phyloP scores from a whole-genome alignment of 2,113 vertebrate genomes.

The Brachionichthys hirsutus region DNA sequence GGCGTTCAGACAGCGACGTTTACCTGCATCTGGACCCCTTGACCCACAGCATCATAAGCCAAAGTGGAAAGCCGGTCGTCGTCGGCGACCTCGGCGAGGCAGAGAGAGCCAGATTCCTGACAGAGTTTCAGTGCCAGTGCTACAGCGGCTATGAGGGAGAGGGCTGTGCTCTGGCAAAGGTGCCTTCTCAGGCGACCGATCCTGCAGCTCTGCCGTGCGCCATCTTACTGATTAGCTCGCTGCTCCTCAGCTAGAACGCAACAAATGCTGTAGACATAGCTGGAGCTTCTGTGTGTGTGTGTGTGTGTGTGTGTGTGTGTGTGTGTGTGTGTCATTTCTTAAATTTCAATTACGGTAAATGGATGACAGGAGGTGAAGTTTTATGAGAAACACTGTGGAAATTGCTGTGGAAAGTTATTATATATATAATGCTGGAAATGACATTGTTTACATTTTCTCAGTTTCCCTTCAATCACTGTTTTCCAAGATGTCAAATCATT shows the following conservation, averaged over 20 bases:
- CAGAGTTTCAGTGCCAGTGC: conserved; percentile 89
- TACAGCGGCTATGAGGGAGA: conserved; percentile 85
- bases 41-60: conserved; percentile 73
- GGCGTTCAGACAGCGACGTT: conserved; percentile 70
- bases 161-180: conserved; percentile 67
- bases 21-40: conserved; percentile 88
- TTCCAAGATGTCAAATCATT: conserved; percentile 51
- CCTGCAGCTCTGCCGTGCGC: conserved; percentile 24
- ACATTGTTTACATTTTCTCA: conserved; percentile 69
- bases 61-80: conserved; percentile 62
- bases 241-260: conserved; percentile 36
- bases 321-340: conserved; percentile 1
- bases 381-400: conserved; percentile 50
- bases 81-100: conserved; percentile 71
- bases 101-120: conserved; percentile 69
- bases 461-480: conserved; percentile 42
- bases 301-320: conserved; percentile 4
- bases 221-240: conserved; percentile 35
- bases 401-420: conserved; percentile 40
- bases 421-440: conserved; percentile 57
- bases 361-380: conserved; percentile 39
- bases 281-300: not conserved
- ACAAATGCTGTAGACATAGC: not conserved
- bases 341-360: conserved; percentile 38
- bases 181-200: not conserved